Evolutionary conservation across 2,888 invertebrate genomes (phyloP), one percentile per base, ranked within the genome.

Genomic region (Lingula anatina): DNA sequence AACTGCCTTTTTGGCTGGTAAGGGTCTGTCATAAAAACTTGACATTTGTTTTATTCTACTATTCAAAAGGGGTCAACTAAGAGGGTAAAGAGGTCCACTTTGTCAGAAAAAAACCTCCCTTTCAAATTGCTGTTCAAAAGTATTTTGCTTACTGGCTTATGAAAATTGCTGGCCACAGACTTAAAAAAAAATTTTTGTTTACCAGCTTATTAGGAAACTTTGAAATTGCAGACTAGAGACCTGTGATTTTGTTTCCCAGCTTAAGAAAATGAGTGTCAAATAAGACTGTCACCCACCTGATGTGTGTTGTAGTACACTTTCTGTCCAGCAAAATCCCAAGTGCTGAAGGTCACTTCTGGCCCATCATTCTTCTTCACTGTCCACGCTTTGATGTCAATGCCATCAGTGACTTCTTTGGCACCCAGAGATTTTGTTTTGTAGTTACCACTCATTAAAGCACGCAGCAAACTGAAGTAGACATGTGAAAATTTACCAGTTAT

Each of bases 301-400:
- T 73, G 73, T 20, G 73, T 72, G 54, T 73, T 73, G 59, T 73
- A 73, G 53, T 73, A 73, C 15, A 73, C 64, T 20, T 69, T 68
- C 50, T 73, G 73, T 20, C 73, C 73, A 51, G 72, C 72, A 57
- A 72, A 72, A 52, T 72, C 71, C 72, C 72, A 72, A 5, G 66
- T 64, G 51, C 65, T 69, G 55, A 59, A 72, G 25, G 66, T 68
- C 37, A 71, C 57, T 31, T 64, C 62, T 4, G 53, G 45, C 5
- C 60, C 59, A 37, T 59, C 57, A 5, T 53, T 49, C 28, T 45
- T 57, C 39, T 60, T 59, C 21, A 70, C 59, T 1, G 60, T 63
- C 72, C 72, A 72, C 5, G 70, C 62, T 38, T 61, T 59, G 24
- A 72, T 72, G 49, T 69, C 65, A 20, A 72, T 72, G 27, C 72